Conservation (phyloP, 2,113 vertebrate genomes). For the Crotalus helleri region DNA sequence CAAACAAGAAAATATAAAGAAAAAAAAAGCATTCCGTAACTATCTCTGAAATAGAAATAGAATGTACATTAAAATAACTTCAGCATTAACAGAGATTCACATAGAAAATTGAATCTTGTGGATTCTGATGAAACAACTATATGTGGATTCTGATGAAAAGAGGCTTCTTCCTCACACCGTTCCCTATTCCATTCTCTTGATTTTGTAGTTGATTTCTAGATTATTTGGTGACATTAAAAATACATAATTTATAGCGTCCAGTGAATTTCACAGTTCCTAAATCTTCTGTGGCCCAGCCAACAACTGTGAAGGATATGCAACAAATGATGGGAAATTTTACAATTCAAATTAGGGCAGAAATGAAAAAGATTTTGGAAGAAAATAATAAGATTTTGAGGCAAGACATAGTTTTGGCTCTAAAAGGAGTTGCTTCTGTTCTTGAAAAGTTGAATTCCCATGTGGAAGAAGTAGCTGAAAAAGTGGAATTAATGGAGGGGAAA, state of each 20-base stretch:
- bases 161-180: neutral
- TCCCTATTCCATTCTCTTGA: neutral
- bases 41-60: neutral
- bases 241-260: neutral
- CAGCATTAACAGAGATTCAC: neutral
- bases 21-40: neutral
- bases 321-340: too few species aligned
- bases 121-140: neutral
- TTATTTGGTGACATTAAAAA: neutral
- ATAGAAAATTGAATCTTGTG: neutral
- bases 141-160: neutral
- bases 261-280: too few species aligned
- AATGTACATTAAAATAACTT: neutral
- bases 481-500: too few species aligned
- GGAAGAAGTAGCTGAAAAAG: too few species aligned
- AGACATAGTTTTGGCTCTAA: too few species aligned
- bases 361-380: too few species aligned
- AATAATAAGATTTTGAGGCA: too few species aligned
- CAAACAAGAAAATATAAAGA: neutral
- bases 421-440: too few species aligned
- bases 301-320: too few species aligned
- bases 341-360: too few species aligned
- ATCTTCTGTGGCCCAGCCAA: too few species aligned
- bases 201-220: neutral
- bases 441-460: too few species aligned